Base-by-base conservation (phyloP, 2,888 invertebrate genomes). In the Drosophila nr. perissopoda region DNA sequence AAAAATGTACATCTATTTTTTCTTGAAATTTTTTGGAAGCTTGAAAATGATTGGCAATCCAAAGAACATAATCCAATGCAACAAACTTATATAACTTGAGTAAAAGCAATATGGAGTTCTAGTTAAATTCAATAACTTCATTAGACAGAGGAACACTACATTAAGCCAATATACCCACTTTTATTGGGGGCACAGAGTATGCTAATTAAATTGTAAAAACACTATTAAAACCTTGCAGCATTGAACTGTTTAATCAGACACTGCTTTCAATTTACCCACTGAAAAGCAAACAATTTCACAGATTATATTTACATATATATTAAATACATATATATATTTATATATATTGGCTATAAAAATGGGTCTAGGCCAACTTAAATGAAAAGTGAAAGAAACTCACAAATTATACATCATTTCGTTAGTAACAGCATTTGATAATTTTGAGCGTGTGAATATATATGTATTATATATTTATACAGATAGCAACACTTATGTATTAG, bases 401-500 rank as follows among this genome's bases (percentile, higher is more conserved):
- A 45, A 45, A 45, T 16, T 25, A 2, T 16, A 25, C 10, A 45
- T 25, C 5, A 11, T 21, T 45, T 45, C 16, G 16, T 8, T 45
- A 56, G n/a, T 38, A 40, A 56, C 36, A 38, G n/a, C 27, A 36
- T 54, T 54, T 13, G 2, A 27, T 18, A 38, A 38, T 11, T 40
- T 40, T 29, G 56, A 40, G 3, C 11, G 38, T 7, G 25, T 21
- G 16, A 49, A 54, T n/a, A 8, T 40, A 49, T 38, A 34, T 56
- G 18, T 40, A 40, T 40, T 40, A 21, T 21, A 27, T 25, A n/a
- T 45, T 38, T 27, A 11, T 49, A 49, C 34, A 49, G 40, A 36
- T 71, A 27, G 42, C 27, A 58, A 58, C 64, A 54, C 52, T 72
- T 72, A 48, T 58, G 48, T 45, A 42, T 71, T 29, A 64, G n/a